These are phyloP conservation scores for Ochlodes sylvanus DNA, from an alignment of 2,888 invertebrate genomes.

Conservation along the genomic window DNA sequence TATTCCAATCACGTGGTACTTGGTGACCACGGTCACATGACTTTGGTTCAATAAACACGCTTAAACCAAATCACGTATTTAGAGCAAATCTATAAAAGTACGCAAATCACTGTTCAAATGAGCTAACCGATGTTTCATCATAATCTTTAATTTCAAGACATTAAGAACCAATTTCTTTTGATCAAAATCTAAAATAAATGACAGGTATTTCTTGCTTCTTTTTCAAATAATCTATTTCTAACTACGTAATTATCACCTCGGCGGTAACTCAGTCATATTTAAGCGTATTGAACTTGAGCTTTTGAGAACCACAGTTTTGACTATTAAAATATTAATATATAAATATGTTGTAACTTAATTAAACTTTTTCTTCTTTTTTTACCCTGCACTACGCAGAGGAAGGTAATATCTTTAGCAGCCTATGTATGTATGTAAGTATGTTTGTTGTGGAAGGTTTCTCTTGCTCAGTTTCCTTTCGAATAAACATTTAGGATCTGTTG, in stretches of 20 bases:
- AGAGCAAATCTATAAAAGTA: slow-evolving; percentile 18
- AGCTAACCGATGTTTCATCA: background rate
- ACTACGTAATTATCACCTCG: slow-evolving; percentile 4
- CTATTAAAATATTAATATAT: too few relatives aligned
- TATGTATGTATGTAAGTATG: too few relatives aligned
- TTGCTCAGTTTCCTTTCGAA: too few relatives aligned
- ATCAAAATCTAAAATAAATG: too few relatives aligned
- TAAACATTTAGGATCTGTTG: too few relatives aligned
- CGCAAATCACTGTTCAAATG: slow-evolving; percentile 1
- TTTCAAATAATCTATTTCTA: background rate
- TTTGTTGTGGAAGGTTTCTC: too few relatives aligned
- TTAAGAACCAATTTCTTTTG: background rate
- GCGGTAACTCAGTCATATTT: background rate
- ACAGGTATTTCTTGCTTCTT: background rate
- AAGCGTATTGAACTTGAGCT: too few relatives aligned
- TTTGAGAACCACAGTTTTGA: too few relatives aligned
- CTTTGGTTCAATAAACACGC: background rate
- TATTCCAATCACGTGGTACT: slow-evolving; percentile 2
- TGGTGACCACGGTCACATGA: background rate
- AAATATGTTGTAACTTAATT: too few relatives aligned
- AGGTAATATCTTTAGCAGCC: too few relatives aligned
- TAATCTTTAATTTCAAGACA: background rate
- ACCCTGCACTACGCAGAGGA: too few relatives aligned
- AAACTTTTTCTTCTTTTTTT: too few relatives aligned
- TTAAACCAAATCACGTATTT: background rate